Percentiles rank a stretch among this genome's conserved stretches.
phyloP scores from a whole-genome alignment of 92 coral and sea anemone species.

The Desmophyllum pertusum region DNA sequence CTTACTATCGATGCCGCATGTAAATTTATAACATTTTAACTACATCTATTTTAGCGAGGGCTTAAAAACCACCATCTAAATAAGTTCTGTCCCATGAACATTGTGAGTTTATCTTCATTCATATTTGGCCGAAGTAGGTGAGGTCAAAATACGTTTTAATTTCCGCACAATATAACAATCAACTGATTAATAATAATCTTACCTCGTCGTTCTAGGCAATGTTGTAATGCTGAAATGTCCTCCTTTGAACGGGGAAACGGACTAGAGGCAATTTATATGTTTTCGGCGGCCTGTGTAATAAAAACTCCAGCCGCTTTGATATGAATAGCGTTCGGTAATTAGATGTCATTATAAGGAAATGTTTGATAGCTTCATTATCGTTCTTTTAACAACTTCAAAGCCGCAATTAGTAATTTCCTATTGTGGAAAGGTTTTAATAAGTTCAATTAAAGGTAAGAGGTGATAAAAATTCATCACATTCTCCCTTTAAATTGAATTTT shows the following conservation, averaged over 20 bases:
- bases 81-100: too few species aligned
- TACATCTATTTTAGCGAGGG: background rate
- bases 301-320: constrained; percentile 7
- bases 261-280: constrained; percentile 3
- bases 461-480: background rate
- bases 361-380: constrained; percentile 1
- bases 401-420: constrained; percentile 9
- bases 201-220: background rate
- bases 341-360: constrained; percentile 3
- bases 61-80: background rate
- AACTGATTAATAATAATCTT: background rate
- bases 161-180: background rate
- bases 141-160: background rate
- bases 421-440: background rate
- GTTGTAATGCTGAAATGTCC: background rate
- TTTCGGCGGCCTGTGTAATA: constrained; percentile 2
- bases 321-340: background rate
- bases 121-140: background rate
- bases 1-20: background rate
- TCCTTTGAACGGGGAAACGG: background rate
- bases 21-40: background rate
- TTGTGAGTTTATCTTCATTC: background rate
- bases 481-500: background rate
- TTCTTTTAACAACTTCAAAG: background rate
- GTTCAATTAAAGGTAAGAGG: constrained; percentile 1